Evolutionary conservation across 1,140 invertebrate genomes (phyloP).

Genomic region (Nomia melanderi): DNA sequence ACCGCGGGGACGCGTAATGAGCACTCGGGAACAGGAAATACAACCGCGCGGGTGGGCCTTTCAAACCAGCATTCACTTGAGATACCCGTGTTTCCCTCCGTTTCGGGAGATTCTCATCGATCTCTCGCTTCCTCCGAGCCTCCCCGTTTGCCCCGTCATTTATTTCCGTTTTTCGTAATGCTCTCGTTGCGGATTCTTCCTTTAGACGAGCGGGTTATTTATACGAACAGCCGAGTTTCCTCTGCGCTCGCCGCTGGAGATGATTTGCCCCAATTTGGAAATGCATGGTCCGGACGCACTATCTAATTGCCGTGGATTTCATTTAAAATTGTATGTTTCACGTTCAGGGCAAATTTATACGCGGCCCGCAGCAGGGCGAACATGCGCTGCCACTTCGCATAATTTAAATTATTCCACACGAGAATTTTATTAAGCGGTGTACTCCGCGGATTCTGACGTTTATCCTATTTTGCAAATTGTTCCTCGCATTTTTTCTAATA

Average conservation of each 20-base stretch:
- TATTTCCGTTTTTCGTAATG: conserved; percentile 41
- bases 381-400: background rate
- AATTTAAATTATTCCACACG: background rate
- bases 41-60: too few relatives aligned
- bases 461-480: too few relatives aligned
- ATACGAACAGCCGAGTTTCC: background rate
- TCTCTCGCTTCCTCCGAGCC: too few relatives aligned
- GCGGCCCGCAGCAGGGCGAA: background rate
- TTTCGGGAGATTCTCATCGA: conserved; percentile 39
- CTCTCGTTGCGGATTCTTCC: conserved; percentile 17
- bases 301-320: background rate
- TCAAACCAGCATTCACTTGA: too few relatives aligned
- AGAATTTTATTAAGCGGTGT: background rate
- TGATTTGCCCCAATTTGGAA: conserved; percentile 21
- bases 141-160: conserved; percentile 23
- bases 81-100: conserved; percentile 5
- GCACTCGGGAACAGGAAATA: too few relatives aligned
- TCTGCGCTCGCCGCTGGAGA: background rate
- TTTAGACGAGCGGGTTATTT: conserved; percentile 29
- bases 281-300: background rate
- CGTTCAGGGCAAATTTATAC: conserved; percentile 3
- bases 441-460: too few relatives aligned
- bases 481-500: too few relatives aligned
- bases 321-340: conserved; percentile 6
- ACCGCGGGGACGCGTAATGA: too few relatives aligned